These are phyloP conservation scores for Numida meleagris DNA, from an alignment of 2,113 vertebrate species.

Conservation along the genomic window DNA sequence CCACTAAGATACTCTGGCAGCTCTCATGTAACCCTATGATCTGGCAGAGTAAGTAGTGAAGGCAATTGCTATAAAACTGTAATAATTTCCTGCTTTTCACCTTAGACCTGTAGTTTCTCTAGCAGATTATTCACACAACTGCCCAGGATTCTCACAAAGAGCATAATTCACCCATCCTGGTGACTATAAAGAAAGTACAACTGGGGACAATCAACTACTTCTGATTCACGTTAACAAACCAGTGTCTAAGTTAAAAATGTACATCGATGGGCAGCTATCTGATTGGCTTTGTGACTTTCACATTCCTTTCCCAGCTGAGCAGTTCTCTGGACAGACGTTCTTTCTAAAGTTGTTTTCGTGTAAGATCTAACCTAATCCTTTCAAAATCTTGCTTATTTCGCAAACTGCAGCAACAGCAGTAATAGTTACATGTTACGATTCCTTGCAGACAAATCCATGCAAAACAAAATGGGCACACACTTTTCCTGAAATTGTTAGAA, in stretches of 20 bases:
- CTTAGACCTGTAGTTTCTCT: background rate
- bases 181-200: background rate
- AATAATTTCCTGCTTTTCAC: background rate
- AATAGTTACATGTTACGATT: background rate
- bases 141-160: background rate
- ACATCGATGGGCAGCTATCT: background rate
- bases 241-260: background rate
- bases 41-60: background rate
- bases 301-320: background rate
- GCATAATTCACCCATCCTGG: background rate
- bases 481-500: background rate
- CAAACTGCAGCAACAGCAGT: background rate
- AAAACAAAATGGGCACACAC: background rate
- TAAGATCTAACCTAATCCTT: background rate
- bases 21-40: background rate
- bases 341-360: background rate
- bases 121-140: background rate
- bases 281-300: background rate
- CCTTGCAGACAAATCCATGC: background rate
- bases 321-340: background rate
- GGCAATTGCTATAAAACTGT: background rate
- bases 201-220: background rate
- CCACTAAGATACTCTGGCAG: background rate
- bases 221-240: background rate
- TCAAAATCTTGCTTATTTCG: background rate